Evolutionary conservation across 2,797 vertebrate genomes (phyloP), one percentile per base, ranked within the genome.

Genomic region (Danio jaintianensis): DNA sequence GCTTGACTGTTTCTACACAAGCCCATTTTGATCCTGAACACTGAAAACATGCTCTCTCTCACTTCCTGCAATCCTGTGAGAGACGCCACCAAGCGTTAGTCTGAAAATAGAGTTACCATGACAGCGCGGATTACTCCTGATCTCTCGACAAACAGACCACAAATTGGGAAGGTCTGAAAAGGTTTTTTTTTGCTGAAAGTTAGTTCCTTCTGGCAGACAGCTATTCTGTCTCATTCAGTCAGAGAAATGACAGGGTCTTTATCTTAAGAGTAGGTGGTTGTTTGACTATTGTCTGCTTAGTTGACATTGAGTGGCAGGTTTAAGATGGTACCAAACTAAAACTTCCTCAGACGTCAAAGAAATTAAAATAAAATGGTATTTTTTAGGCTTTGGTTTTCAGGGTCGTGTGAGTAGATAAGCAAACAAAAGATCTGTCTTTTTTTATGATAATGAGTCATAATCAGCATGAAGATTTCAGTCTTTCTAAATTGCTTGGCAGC

Each of bases 221-320:
- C 58, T 58, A 58, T 67, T 66, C 59, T 78, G 50, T 67, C 29
- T 67, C 72, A 52, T 73, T 82, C 70, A 53, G 71, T 52, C 71
- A 59, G 77, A 63, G 71, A 74, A 48, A 77, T 79, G 80, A 84
- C 75, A 81, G 38, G 45, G 59, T 67, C 61, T 69, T 77, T 78
- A 81, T 69, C 40, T 68, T 64, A 67, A 45, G 66, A 82, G 74
- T 79, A 79, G 70, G 70, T 66, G 64, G 70, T 38, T 70, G 75
- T 79, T 80, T 76, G 63, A 56, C 73, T 77, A 62, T 56, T 70
- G 45, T 82, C 77, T 76, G n/a, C 70, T 74, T 59, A 52, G 64
- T 71, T 52, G 64, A 29, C 59, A 81, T 74, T 75, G 68, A 84
- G 55, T 85, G 82, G 75, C 84, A 85, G 71, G 22, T 45, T 52